Base-by-base conservation (phyloP, 1,140 invertebrate species). In the Dendroctonus ponderosae region DNA sequence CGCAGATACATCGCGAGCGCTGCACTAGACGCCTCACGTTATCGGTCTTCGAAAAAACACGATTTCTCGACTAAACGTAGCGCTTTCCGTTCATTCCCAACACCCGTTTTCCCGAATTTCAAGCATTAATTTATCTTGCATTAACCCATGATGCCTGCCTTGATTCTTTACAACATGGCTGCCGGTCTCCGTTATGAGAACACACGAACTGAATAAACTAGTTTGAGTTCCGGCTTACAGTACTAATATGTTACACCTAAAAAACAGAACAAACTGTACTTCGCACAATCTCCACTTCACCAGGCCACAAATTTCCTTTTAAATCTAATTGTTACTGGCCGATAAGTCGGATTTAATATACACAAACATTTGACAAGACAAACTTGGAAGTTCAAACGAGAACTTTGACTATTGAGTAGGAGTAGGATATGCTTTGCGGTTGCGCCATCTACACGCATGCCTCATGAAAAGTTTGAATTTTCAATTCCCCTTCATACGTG, bases 61-160 rank as follows among this genome's bases (percentile, higher is more conserved):
- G 14, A 61, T 38, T 61, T 67, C 49, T 46, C 40, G 42, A 41
- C 9, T 12, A 65, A 65, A 64, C 71, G 46, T 64, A 59, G 59
- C 49, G 71, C 66, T 69, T 73, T 46, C 38, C 54, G 46, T 66
- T 67, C 61, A 68, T 54, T 52, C 15, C 48, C 9, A 51, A 58
- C 57, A 69, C 50, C 41, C 15, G 58, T 63, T 73, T 67, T 72
- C 64, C 66, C 50, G 57, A 70, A 72, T 68, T 54, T 66, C 50
- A 49, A 52, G 64, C 60, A 68, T 48, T 70, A 66, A 67, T 66
- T 69, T 72, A 53, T 66, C 64, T 70, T 71, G 67, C 73, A 64
- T 73, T 76, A 79, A 76, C 78, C 77, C 78, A 79, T 79, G 77
- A 78, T 78, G 77, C 75, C 70, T 74, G 76, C 75, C 74, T 71